These are phyloP conservation scores for Chrysina gloriosa DNA, from an alignment of 2,888 invertebrate genomes.

Conservation along the genomic window DNA sequence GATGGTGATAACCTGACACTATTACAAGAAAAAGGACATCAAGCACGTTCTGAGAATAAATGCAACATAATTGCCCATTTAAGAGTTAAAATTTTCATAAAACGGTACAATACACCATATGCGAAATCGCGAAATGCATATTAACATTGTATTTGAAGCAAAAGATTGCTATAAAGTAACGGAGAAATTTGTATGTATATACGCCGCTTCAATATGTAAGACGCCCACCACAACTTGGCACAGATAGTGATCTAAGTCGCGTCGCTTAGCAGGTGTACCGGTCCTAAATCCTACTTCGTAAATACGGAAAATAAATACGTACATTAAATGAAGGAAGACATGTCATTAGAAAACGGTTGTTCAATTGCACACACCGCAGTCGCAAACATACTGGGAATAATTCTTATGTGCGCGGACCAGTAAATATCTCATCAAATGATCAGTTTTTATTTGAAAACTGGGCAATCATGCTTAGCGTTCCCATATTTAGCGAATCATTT, in stretches of 20 bases:
- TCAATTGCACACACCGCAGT: constrained; percentile 2
- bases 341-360: neutral
- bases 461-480: neutral
- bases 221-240: constrained; percentile 34
- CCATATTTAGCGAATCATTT: constrained; percentile 24
- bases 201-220: no score
- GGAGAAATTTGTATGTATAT: no score
- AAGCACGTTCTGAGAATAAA: no score
- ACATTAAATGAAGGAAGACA: constrained; percentile 22
- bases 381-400: neutral
- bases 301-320: constrained; percentile 15
- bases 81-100: no score
- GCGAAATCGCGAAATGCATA: no score
- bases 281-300: constrained; percentile 30
- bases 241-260: constrained; percentile 21
- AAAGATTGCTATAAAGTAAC: no score
- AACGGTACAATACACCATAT: no score
- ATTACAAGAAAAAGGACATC: no score
- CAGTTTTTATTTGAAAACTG: neutral
- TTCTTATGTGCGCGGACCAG: neutral
- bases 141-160: no score
- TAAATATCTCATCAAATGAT: constrained; percentile 20
- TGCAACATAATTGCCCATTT: no score
- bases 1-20: no score
- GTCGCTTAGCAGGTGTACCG: constrained; percentile 17